phyloP scores from a whole-genome alignment of 2,888 invertebrate genomes.

The Tenthredo amoena region DNA sequence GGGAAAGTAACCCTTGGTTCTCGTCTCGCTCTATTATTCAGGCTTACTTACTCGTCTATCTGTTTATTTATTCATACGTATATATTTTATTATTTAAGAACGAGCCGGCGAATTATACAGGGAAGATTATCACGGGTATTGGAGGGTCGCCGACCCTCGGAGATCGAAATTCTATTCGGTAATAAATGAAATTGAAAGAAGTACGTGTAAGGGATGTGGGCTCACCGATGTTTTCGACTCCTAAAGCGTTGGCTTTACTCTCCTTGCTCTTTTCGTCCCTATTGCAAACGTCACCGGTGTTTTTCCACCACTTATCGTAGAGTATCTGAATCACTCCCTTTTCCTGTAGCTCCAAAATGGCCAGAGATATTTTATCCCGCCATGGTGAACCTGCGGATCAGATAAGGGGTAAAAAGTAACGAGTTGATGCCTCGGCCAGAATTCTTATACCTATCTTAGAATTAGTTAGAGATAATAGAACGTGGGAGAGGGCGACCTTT shows the following conservation, averaged over 20 bases:
- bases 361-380: conserved; percentile 97
- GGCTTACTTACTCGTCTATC: background rate
- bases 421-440: background rate
- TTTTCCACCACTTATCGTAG: conserved; percentile 99
- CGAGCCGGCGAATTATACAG: background rate
- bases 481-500: conserved; percentile 82
- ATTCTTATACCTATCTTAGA: background rate
- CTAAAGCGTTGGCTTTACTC: conserved; percentile 95
- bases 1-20: background rate
- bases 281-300: conserved; percentile 94
- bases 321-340: conserved; percentile 95
- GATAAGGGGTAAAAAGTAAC: conserved; percentile 10
- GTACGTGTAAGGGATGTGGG: conserved; percentile 49
- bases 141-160: background rate
- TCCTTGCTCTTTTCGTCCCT: conserved; percentile 93
- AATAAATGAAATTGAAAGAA: background rate
- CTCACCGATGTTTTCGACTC: conserved; percentile 92
- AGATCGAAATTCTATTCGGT: background rate
- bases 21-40: background rate
- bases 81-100: background rate
- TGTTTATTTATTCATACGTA: background rate
- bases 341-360: conserved; percentile 96
- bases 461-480: background rate
- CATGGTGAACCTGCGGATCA: conserved; percentile 87
- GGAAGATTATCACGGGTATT: background rate